phyloP scores from a whole-genome alignment of 2,888 invertebrate species.

The Eupithecia inturbata region DNA sequence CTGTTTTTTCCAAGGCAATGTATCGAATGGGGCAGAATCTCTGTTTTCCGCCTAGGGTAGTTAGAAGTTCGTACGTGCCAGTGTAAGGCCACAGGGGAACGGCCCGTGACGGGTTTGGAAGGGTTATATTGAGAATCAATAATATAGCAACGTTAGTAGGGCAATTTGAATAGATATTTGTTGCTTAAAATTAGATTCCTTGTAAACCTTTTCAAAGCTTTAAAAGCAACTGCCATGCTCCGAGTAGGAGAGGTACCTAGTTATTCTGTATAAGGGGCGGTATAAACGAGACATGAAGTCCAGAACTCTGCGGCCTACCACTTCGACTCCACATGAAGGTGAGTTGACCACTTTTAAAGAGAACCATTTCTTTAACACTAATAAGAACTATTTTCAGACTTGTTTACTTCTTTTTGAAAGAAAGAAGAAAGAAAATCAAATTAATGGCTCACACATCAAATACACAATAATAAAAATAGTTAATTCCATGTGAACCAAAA shows the following conservation, averaged over 20 bases:
- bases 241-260: background rate
- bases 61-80: background rate
- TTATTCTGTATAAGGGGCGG: conserved; percentile 14
- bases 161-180: conserved; percentile 39
- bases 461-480: no score
- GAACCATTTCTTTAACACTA: background rate
- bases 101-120: background rate
- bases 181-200: background rate
- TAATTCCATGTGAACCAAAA: no score
- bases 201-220: background rate
- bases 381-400: background rate
- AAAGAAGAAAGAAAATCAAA: no score
- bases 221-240: background rate
- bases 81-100: conserved; percentile 9
- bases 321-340: background rate
- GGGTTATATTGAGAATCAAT: conserved; percentile 8
- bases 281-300: background rate
- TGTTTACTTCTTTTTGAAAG: background rate
- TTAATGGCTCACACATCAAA: no score
- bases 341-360: background rate
- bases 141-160: conserved; percentile 45
- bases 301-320: background rate
- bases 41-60: background rate
- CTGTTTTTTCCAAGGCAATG: background rate
- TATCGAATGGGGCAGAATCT: conserved; percentile 1